phyloP scores from a whole-genome alignment of 2,888 invertebrate genomes.

The Erebia aethiops region DNA sequence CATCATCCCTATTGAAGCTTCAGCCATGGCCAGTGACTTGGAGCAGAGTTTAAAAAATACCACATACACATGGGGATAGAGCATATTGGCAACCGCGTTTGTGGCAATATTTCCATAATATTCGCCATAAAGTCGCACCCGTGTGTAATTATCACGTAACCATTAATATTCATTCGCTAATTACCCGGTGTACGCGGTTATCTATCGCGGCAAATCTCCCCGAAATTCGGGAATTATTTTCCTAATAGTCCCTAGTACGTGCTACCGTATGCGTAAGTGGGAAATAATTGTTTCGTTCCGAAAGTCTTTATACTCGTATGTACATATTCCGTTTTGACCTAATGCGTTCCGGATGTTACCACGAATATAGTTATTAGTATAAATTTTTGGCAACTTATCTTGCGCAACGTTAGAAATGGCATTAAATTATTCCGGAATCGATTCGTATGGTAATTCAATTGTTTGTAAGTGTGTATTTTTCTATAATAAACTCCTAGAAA shows the following conservation, averaged over 20 bases:
- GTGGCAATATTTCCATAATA: conserved; percentile 18
- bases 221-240: conserved; percentile 24
- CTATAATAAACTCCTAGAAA: too few relatives aligned
- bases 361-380: not conserved
- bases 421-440: too few relatives aligned
- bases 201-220: conserved; percentile 30
- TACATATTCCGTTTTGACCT: not conserved
- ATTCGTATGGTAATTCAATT: too few relatives aligned
- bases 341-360: not conserved
- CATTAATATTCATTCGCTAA: conserved; percentile 31
- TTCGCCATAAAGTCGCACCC: conserved; percentile 25
- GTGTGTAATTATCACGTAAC: conserved; percentile 28
- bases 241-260: conserved; percentile 17
- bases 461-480: too few relatives aligned
- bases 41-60: not conserved
- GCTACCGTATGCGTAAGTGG: conserved; percentile 8
- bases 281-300: conserved; percentile 21
- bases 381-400: not conserved
- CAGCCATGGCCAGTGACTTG: not conserved
- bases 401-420: too few relatives aligned
- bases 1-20: too few relatives aligned
- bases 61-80: not conserved
- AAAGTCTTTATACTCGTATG: not conserved
- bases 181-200: conserved; percentile 24
- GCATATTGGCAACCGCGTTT: not conserved